Conservation (phyloP, 2,888 invertebrate genomes). For the Limulus polyphemus region DNA sequence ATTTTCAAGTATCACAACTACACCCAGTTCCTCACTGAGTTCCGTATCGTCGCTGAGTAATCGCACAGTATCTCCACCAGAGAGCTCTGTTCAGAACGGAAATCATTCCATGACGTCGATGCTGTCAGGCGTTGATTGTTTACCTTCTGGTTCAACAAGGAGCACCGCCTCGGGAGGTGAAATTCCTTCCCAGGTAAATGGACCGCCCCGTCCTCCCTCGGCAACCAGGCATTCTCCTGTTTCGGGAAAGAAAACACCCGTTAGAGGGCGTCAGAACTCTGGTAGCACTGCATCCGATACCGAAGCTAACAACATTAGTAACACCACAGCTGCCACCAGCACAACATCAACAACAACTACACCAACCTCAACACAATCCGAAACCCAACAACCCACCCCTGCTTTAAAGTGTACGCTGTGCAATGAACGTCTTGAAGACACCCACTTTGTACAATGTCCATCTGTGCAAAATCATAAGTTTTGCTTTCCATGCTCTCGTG, state of each 20-base stretch:
- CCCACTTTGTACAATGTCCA: slow-evolving; percentile 99
- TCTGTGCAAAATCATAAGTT: slow-evolving; percentile 97
- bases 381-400: slow-evolving; percentile 40
- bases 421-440: slow-evolving; percentile 96
- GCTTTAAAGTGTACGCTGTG: slow-evolving; percentile 93
- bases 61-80: slow-evolving; percentile 1
- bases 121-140: slow-evolving; percentile 73
- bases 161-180: slow-evolving; percentile 46
- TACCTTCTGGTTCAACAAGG: slow-evolving; percentile 65
- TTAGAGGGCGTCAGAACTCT: neutral
- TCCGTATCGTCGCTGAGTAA: no score
- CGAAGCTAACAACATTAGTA: no score
- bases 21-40: no score
- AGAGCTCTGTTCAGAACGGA: slow-evolving; percentile 27
- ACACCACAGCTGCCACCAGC: neutral
- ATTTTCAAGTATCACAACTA: no score
- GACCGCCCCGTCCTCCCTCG: slow-evolving; percentile 62
- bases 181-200: slow-evolving; percentile 41
- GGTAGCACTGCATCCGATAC: no score
- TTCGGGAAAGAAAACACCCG: slow-evolving; percentile 2
- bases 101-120: slow-evolving; percentile 68
- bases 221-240: slow-evolving; percentile 58
- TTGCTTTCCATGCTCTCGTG: slow-evolving; percentile 98
- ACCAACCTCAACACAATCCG: neutral
- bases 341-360: no score